A percentile compares a stretch with the other conserved stretches of the same genome.
These are phyloP conservation scores for Labeo catla DNA, from an alignment of 2,113 vertebrate genomes.

Conservation along the genomic window DNA sequence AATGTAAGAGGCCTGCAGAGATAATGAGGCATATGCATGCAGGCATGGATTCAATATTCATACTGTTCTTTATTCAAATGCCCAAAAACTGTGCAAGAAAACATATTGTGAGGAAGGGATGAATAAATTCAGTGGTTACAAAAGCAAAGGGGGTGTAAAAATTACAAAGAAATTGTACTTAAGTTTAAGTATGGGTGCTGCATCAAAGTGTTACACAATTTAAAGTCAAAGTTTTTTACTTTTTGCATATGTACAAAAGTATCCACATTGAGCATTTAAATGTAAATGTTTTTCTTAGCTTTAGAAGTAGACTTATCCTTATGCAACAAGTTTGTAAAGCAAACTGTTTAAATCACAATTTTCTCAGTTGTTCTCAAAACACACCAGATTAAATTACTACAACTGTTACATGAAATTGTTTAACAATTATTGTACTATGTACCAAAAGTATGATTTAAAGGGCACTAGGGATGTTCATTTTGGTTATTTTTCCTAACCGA, in stretches of 20 bases:
- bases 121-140: constrained; percentile 3
- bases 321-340: not conserved
- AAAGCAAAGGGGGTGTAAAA: constrained; percentile 8
- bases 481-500: too few species aligned
- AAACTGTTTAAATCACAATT: not conserved
- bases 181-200: not conserved
- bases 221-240: not conserved
- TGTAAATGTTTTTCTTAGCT: not conserved
- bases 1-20: not conserved
- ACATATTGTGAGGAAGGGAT: not conserved
- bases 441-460: not conserved
- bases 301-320: not conserved
- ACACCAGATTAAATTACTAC: not conserved
- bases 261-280: not conserved
- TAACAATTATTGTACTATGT: not conserved
- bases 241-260: not conserved
- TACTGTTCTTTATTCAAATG: constrained; percentile 2
- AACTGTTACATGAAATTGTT: not conserved
- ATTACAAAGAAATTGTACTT: not conserved
- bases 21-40: not conserved
- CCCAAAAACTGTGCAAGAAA: not conserved
- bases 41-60: constrained; percentile 13
- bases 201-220: not conserved
- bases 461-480: too few species aligned
- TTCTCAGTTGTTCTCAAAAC: not conserved